Base-by-base conservation (phyloP, 2,113 vertebrate species). In the Tauraco erythrolophus region DNA sequence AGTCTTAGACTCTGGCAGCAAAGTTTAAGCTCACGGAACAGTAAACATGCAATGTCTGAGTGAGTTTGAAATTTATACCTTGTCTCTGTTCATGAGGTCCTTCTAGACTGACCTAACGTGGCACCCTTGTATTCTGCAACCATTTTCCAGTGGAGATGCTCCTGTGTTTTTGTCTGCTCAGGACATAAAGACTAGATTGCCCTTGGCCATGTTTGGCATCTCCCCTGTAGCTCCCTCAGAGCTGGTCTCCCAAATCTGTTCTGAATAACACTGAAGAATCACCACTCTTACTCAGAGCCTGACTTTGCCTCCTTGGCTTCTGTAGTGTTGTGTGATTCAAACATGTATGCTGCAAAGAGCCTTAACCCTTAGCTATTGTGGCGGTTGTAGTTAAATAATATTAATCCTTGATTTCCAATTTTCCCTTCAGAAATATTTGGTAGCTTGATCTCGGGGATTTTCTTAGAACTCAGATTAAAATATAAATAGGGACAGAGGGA, bases 401-500 rank as follows among this genome's bases (percentile, higher is more conserved):
- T 39, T 92, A 94, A 91, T 94, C 72, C 94, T 75, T 45, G 35
- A 68, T 91, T 78, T 94, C 77, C 65, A 79, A 2, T 61, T 84
- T 76, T 84, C 24, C 46, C 14, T 65, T 89, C 53, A 87, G 74
- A 96, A 95, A 94, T 82, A 75, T 64, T 89, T 92, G 64, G 22
- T 68, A 87, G 57, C 28, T 84, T 87, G 53, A 91, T 87, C 65
- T 65, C 6, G 0, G 57, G 77, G 86, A 92, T 92, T 95, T 95
- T 96, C 83, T 79, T 91, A 54, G 86, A 92, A 89, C 53, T 81
- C 58, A 39, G 76, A 92, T 94, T 94, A 94, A 89, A 82, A 64
- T 76, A 64, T n/a, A 94, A 92, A 68, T 23, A 74, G 62, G 62
- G 75, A 19, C 37, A 84, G 56, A 66, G 37, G 54, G 56, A 66